phyloP scores from a whole-genome alignment of 2,113 vertebrate genomes.

The Panurus biarmicus region DNA sequence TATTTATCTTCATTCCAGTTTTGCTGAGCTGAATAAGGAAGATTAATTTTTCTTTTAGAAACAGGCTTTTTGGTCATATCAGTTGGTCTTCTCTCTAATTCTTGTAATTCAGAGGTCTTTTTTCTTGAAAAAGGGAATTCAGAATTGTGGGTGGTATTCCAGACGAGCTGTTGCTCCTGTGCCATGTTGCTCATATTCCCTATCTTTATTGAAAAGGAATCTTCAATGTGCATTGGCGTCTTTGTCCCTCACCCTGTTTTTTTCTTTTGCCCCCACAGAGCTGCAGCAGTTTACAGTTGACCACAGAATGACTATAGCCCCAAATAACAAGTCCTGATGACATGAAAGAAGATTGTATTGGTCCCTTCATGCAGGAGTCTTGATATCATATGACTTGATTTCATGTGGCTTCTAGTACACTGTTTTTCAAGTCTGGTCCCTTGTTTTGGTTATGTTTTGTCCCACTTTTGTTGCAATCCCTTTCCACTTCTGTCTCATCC shows the following conservation, averaged over 20 bases:
- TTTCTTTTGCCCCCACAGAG: background rate
- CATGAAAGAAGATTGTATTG: background rate
- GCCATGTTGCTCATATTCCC: background rate
- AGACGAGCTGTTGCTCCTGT: background rate
- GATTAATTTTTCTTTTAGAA: background rate
- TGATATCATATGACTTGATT: background rate
- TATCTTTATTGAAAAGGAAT: background rate
- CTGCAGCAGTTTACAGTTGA: background rate
- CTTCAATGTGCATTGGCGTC: background rate
- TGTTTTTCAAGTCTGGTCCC: background rate
- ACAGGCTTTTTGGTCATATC: background rate
- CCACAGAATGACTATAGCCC: background rate
- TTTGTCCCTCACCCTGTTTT: accelerated
- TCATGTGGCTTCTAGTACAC: background rate
- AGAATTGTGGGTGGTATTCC: background rate
- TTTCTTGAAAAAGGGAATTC: background rate
- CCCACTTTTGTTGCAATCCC: background rate
- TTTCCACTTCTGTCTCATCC: background rate
- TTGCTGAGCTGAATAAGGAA: background rate
- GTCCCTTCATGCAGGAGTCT: background rate
- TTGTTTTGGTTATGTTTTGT: background rate
- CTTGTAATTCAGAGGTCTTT: background rate
- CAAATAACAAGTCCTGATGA: background rate
- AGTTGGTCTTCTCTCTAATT: background rate
- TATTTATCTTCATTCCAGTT: background rate